Percentiles rank a stretch among this genome's conserved stretches.
phyloP scores from a whole-genome alignment of 2,113 vertebrate species.

The Myrmophylax atrothorax region DNA sequence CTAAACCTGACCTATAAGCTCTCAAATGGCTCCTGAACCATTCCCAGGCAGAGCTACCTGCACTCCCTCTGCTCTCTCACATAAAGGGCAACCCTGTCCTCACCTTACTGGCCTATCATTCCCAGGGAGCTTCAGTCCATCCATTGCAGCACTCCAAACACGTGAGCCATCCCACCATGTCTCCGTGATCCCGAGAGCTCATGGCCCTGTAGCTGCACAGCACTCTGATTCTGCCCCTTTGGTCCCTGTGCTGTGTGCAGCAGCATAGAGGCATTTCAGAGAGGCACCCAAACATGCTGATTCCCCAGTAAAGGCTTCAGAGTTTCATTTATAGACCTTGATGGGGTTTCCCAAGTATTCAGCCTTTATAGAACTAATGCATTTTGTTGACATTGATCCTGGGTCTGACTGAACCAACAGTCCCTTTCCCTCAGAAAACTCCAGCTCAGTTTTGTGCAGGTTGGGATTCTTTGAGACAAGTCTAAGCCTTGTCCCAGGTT shows the following conservation, averaged over 20 bases:
- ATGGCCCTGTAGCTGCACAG: background rate
- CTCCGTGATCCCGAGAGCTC: background rate
- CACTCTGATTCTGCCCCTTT: background rate
- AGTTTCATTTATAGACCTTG: background rate
- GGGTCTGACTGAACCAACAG: background rate
- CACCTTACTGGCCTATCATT: background rate
- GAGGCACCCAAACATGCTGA: background rate
- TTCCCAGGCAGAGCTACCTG: background rate
- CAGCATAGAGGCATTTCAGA: background rate
- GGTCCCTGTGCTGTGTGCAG: background rate
- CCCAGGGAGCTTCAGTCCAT: background rate
- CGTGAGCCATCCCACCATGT: background rate
- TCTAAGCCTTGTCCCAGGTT: background rate
- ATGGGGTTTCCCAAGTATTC: background rate
- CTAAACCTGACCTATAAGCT: background rate
- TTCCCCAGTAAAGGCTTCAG: background rate
- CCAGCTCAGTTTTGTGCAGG: background rate
- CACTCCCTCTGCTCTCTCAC: background rate
- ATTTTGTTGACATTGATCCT: background rate
- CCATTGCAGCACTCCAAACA: background rate
- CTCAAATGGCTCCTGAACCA: background rate
- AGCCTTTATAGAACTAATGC: background rate
- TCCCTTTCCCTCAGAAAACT: background rate
- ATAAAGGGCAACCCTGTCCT: background rate
- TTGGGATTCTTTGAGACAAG: background rate